These are phyloP conservation scores for Ctenopoma kingsleyae DNA, from an alignment of 2,797 vertebrate species.

Conservation along the genomic window DNA sequence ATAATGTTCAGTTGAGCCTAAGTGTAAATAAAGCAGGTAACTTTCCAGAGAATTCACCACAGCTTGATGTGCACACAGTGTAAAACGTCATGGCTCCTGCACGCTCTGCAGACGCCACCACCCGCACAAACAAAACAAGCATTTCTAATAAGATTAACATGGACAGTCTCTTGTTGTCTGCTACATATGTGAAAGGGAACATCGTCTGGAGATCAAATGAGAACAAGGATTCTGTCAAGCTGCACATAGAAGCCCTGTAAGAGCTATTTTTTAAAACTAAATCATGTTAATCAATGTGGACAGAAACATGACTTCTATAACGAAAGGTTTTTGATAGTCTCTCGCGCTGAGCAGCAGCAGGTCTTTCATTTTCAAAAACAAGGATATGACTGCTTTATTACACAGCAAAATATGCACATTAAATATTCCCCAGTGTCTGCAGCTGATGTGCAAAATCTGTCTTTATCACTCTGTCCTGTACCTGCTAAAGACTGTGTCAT, in stretches of 20 bases:
- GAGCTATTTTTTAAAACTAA: conserved; percentile 3
- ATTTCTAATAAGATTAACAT: no score
- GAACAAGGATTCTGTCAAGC: background rate
- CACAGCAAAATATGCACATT: background rate
- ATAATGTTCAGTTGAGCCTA: no score
- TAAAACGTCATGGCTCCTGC: no score
- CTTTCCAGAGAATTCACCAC: no score
- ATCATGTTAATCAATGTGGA: conserved; percentile 22
- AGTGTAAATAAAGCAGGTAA: no score
- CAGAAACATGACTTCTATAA: conserved; percentile 9
- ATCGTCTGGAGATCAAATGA: no score
- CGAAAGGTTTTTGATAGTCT: conserved; percentile 28
- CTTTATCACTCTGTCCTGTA: background rate
- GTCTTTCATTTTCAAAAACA: conserved; percentile 31
- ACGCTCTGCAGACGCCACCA: no score
- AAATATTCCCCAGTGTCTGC: background rate
- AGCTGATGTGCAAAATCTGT: background rate
- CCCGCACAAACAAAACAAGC: no score
- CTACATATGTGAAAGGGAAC: no score
- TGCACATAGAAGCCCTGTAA: background rate
- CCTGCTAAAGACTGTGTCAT: background rate
- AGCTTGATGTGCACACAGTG: no score
- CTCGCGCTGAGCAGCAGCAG: conserved; percentile 18
- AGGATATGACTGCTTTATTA: conserved; percentile 12
- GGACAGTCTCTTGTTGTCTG: no score